A percentile compares a stretch with the other conserved stretches of the same genome.
Conservation (phyloP, 2,888 invertebrate species). For the Spatulosminthurus flaviceps region DNA sequence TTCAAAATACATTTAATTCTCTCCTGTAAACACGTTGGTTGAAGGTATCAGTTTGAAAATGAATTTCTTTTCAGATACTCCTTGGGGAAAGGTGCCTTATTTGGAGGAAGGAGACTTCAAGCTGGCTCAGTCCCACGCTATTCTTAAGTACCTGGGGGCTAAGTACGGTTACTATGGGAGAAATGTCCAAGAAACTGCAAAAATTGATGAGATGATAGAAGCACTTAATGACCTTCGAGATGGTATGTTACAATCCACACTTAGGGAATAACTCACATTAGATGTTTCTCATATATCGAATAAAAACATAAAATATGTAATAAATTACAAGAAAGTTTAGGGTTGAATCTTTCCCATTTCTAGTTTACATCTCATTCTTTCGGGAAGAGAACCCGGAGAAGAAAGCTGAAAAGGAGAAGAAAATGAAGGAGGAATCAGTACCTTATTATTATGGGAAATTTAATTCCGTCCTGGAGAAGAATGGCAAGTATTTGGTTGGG, state of each 20-base stretch:
- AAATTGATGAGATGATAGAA: conserved; percentile 33
- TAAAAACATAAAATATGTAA: neutral
- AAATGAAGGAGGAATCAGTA: conserved; percentile 21
- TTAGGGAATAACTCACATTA: too few species aligned
- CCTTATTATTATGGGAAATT: conserved; percentile 7
- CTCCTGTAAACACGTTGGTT: too few species aligned
- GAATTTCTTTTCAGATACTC: conserved; percentile 18
- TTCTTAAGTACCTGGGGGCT: conserved; percentile 29
- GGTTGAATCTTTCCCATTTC: neutral
- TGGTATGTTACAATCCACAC: too few species aligned
- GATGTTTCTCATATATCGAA: neutral
- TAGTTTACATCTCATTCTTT: neutral
- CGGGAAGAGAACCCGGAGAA: neutral
- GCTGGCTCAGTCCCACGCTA: conserved; percentile 32
- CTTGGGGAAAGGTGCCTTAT: conserved; percentile 37
- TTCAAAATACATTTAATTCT: too few species aligned
- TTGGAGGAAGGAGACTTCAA: conserved; percentile 25
- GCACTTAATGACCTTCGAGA: conserved; percentile 18
- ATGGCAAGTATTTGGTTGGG: conserved; percentile 25
- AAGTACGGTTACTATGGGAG: conserved; percentile 30
- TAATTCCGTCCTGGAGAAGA: neutral
- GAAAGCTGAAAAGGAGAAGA: conserved; percentile 37
- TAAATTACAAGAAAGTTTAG: too few species aligned
- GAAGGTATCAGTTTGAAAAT: too few species aligned
- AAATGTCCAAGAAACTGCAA: conserved; percentile 33